Percentiles rank a stretch among this genome's conserved stretches.
phyloP scores from a whole-genome alignment of 2,113 vertebrate genomes.

The Hippocampus guttulatus region DNA sequence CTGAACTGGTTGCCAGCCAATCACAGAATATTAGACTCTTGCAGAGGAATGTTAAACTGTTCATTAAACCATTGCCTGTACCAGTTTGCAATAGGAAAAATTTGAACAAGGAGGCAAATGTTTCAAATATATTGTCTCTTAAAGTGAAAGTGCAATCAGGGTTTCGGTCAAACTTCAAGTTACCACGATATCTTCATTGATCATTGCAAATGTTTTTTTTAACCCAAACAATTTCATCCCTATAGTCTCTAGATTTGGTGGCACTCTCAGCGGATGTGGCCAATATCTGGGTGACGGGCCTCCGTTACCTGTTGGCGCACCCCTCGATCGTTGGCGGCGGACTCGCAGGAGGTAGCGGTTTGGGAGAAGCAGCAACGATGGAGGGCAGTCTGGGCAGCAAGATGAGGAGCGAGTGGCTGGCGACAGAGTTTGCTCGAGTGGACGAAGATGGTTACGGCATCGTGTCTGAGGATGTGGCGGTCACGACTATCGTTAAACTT shows the following conservation, averaged over 20 bases:
- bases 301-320: constrained; percentile 90
- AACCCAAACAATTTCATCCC: neutral
- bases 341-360: constrained; percentile 56
- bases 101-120: no score
- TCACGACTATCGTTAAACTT: constrained; percentile 86
- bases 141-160: neutral
- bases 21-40: no score
- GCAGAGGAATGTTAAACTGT: no score
- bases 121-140: neutral
- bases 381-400: constrained; percentile 80
- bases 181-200: neutral
- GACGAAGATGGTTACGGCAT: constrained; percentile 90
- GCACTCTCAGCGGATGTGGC: constrained; percentile 92
- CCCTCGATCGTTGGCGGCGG: constrained; percentile 79
- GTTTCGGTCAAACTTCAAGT: neutral
- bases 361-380: constrained; percentile 77
- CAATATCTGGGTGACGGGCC: constrained; percentile 97
- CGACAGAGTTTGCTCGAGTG: constrained; percentile 80
- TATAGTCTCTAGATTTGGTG: constrained; percentile 89
- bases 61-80: no score
- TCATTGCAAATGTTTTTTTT: neutral
- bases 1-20: no score
- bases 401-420: constrained; percentile 85
- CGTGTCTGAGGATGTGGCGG: constrained; percentile 85
- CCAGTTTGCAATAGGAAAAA: no score